These are phyloP conservation scores for Galerucella nymphaeae DNA, from an alignment of 2,888 invertebrate species.

Conservation along the genomic window DNA sequence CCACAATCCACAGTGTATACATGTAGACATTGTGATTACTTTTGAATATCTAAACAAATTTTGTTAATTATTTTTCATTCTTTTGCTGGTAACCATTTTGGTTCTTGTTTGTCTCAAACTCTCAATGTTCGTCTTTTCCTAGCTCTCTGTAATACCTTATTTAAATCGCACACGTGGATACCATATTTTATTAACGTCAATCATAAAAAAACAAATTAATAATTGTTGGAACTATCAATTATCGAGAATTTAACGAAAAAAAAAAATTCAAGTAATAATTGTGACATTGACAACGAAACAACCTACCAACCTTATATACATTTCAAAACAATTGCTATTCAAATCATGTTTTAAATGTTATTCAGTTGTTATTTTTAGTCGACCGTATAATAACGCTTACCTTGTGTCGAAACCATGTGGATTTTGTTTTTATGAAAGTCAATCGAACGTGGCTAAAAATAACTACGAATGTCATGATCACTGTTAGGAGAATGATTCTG, in stretches of 20 bases:
- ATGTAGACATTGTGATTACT: too few relatives aligned
- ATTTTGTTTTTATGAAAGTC: slow-evolving; percentile 39
- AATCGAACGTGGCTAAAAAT: slow-evolving; percentile 43
- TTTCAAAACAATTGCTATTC: slow-evolving; percentile 30
- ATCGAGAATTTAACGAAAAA: background rate
- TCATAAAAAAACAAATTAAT: background rate
- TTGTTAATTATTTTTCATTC: too few relatives aligned
- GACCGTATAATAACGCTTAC: slow-evolving; percentile 28
- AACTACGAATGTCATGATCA: slow-evolving; percentile 44
- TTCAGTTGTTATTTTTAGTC: slow-evolving; percentile 35
- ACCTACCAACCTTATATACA: slow-evolving; percentile 1
- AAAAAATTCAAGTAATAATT: background rate
- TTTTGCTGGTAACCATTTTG: too few relatives aligned
- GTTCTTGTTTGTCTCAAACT: too few relatives aligned
- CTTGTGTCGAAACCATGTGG: slow-evolving; percentile 37
- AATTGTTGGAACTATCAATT: background rate
- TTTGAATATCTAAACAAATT: too few relatives aligned
- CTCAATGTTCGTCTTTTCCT: too few relatives aligned
- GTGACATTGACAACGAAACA: slow-evolving; percentile 4
- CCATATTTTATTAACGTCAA: background rate
- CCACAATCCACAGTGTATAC: too few relatives aligned
- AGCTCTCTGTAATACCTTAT: background rate
- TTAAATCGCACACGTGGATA: background rate
- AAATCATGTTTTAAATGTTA: slow-evolving; percentile 32
- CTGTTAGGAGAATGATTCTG: slow-evolving; percentile 32